Conservation (phyloP, 1,140 invertebrate species). For the Drosophila yakuba region DNA sequence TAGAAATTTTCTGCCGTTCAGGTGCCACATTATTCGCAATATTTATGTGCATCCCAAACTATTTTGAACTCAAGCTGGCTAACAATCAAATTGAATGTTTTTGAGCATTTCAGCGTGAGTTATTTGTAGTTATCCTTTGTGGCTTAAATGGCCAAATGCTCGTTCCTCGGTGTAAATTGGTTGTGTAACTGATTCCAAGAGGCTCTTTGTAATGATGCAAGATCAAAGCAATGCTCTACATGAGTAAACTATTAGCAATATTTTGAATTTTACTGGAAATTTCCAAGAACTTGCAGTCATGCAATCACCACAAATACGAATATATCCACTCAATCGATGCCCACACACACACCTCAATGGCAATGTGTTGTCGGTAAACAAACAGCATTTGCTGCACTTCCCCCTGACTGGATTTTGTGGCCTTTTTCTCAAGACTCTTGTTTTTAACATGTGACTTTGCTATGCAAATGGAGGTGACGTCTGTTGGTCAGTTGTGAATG, state of each 20-base stretch:
- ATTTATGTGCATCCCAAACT: not conserved
- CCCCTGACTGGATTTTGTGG: slow-evolving; percentile 6
- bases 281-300: slow-evolving; percentile 35
- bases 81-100: not conserved
- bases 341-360: slow-evolving; percentile 30
- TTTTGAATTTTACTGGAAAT: slow-evolving; percentile 2
- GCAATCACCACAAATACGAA: not conserved
- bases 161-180: not conserved
- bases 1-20: not conserved
- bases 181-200: not conserved
- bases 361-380: slow-evolving; percentile 24
- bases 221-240: not conserved
- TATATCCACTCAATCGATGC: slow-evolving; percentile 9
- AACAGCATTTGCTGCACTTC: slow-evolving; percentile 28
- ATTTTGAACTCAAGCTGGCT: not conserved
- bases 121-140: not conserved
- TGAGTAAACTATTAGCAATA: not conserved
- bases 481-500: slow-evolving; percentile 28
- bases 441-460: slow-evolving; percentile 16
- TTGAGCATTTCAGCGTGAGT: not conserved
- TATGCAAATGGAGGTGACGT: slow-evolving; percentile 49
- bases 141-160: not conserved
- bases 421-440: not conserved
- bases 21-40: not conserved
- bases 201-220: not conserved